phyloP scores from a whole-genome alignment of 2,113 vertebrate genomes.

The Alethe castanea region DNA sequence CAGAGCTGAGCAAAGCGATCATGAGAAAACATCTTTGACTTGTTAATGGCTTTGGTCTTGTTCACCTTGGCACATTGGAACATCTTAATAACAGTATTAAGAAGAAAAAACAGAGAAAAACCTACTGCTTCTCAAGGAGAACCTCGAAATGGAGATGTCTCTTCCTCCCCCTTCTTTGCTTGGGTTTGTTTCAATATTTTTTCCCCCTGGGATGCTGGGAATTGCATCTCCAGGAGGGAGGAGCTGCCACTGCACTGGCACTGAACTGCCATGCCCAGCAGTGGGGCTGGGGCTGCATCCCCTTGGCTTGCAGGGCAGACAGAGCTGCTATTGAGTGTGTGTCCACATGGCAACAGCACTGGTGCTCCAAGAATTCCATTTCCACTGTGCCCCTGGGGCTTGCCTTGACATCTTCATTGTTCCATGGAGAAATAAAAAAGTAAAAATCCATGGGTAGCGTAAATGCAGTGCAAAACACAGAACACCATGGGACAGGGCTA shows the following conservation, averaged over 20 bases:
- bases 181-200: not conserved
- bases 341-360: constrained; percentile 78
- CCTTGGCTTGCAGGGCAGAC: constrained; percentile 47
- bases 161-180: not conserved
- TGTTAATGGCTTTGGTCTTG: fast-evolving
- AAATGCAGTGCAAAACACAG: not conserved
- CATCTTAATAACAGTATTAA: not conserved
- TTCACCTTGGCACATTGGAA: fast-evolving
- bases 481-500: not conserved
- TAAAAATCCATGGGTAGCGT: not conserved
- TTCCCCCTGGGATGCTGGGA: not conserved
- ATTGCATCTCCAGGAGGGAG: not conserved
- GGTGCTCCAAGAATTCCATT: constrained; percentile 74
- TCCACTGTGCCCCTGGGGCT: constrained; percentile 72
- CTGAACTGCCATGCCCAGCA: not conserved
- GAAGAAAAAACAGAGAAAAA: not conserved
- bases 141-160: not conserved
- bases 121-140: not conserved
- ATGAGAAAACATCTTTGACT: not conserved
- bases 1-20: not conserved
- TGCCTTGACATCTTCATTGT: constrained; percentile 78
- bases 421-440: constrained; percentile 51
- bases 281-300: constrained; percentile 9
- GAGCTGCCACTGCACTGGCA: not conserved
- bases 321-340: constrained; percentile 50